Percentiles rank a stretch among this genome's conserved stretches.
Conservation (phyloP, 2,888 invertebrate genomes). For the Tryphoninae sp. region DNA sequence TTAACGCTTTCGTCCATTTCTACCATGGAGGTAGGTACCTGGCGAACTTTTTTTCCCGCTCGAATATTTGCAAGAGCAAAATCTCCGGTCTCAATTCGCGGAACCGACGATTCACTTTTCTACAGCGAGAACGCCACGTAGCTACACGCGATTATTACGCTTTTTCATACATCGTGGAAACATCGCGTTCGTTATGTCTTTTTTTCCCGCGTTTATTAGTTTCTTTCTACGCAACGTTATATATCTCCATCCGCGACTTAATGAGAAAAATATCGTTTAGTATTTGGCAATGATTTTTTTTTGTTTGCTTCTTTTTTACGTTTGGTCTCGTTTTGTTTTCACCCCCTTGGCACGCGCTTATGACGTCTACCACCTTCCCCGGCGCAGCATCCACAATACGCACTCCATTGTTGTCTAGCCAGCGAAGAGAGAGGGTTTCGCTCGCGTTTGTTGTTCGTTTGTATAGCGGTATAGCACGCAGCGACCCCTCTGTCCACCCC, state of each 20-base stretch:
- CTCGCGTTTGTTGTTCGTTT: conserved; percentile 62
- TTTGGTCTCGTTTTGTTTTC: conserved; percentile 29
- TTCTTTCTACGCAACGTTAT: background rate
- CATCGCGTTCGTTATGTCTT: background rate
- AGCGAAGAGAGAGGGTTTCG: conserved; percentile 45
- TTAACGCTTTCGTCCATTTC: too few relatives aligned
- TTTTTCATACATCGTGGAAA: too few relatives aligned
- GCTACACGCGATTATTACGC: too few relatives aligned
- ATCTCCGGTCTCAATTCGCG: too few relatives aligned
- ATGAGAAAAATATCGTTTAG: conserved; percentile 52
- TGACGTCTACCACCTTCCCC: conserved; percentile 51
- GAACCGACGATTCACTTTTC: too few relatives aligned
- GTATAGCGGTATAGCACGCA: conserved; percentile 40
- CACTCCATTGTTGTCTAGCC: conserved; percentile 62
- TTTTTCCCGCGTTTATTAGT: background rate
- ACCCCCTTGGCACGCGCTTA: conserved; percentile 30
- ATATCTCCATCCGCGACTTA: conserved; percentile 8
- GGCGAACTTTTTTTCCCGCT: too few relatives aligned
- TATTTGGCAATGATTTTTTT: conserved; percentile 44
- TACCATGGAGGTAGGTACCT: too few relatives aligned
- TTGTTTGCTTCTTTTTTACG: conserved; percentile 2
- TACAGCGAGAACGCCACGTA: too few relatives aligned
- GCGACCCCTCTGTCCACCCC: background rate
- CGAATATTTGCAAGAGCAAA: too few relatives aligned
- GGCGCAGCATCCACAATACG: conserved; percentile 46